Evolutionary conservation across 1,140 invertebrate genomes (phyloP).

Genomic region (Himalopsyche phryganea): DNA sequence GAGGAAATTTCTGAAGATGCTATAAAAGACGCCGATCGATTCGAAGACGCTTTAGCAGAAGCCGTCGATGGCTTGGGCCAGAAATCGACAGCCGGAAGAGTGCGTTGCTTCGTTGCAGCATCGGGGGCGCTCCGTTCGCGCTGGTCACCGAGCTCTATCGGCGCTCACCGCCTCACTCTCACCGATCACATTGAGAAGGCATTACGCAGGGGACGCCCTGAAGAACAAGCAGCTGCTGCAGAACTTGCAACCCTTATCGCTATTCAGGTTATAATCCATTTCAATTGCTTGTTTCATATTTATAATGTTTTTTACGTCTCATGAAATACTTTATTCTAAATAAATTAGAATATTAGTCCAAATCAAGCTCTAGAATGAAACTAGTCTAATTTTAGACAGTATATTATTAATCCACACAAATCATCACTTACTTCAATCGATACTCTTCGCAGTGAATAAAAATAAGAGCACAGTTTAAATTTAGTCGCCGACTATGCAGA

Average conservation of each 20-base stretch:
- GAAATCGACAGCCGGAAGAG: conserved; percentile 79
- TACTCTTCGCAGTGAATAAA: too few species aligned
- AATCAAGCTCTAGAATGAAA: too few species aligned
- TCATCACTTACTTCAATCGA: too few species aligned
- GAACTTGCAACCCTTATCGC: conserved; percentile 73
- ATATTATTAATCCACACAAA: too few species aligned
- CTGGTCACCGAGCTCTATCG: conserved; percentile 74
- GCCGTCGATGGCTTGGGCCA: conserved; percentile 81
- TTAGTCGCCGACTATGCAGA: too few species aligned
- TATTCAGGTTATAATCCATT: conserved; percentile 69
- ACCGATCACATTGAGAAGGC: conserved; percentile 75
- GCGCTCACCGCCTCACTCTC: conserved; percentile 73
- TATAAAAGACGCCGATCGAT: conserved; percentile 65
- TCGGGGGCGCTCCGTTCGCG: conserved; percentile 74
- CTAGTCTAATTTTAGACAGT: too few species aligned
- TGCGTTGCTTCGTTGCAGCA: conserved; percentile 67
- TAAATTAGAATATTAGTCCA: not conserved
- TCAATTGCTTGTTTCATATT: not conserved
- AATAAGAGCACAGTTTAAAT: too few species aligned
- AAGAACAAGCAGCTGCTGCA: conserved; percentile 77
- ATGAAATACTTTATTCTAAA: not conserved
- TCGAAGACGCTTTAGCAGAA: conserved; percentile 86
- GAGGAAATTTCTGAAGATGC: conserved; percentile 38
- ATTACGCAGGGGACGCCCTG: conserved; percentile 76
- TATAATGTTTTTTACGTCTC: too few species aligned